Conservation (phyloP, 2,888 invertebrate species). For the Deilephila porcellus region DNA sequence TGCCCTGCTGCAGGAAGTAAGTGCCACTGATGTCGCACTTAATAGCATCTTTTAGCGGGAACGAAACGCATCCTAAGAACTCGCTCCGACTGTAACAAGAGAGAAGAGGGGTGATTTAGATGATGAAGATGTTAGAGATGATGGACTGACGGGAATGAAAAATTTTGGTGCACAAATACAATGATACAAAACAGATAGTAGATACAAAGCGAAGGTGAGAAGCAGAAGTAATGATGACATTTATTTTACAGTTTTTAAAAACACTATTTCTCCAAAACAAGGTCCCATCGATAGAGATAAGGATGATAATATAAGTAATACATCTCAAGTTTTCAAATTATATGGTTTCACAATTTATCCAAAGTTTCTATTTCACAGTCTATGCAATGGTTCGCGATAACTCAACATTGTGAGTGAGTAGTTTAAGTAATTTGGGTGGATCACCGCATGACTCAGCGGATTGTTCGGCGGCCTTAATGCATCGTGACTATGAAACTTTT, state of each 20-base stretch:
- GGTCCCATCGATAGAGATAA: not conserved
- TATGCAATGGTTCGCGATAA: slow-evolving; percentile 31
- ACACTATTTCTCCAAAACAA: too few species aligned
- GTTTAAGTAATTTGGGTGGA: slow-evolving; percentile 25
- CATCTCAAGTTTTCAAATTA: not conserved
- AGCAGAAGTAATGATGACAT: too few species aligned
- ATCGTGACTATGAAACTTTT: slow-evolving; percentile 49
- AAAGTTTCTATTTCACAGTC: slow-evolving; percentile 24
- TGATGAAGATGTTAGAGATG: not conserved
- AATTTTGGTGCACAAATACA: not conserved
- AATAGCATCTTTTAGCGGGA: slow-evolving; percentile 92
- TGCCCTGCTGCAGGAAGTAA: slow-evolving; percentile 87
- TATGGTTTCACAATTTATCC: slow-evolving; percentile 15
- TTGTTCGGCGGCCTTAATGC: slow-evolving; percentile 52
- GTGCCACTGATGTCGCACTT: slow-evolving; percentile 88
- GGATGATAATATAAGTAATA: not conserved
- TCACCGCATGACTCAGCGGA: slow-evolving; percentile 46
- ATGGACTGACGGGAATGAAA: not conserved
- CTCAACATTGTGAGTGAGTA: not conserved
- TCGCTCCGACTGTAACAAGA: slow-evolving; percentile 93
- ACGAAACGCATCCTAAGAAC: slow-evolving; percentile 97
- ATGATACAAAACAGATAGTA: not conserved
- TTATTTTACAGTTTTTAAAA: too few species aligned
- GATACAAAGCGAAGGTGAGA: not conserved
- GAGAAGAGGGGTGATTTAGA: not conserved